Conservation (phyloP, 2,888 invertebrate species). For the Dorcus parallelipipedus region DNA sequence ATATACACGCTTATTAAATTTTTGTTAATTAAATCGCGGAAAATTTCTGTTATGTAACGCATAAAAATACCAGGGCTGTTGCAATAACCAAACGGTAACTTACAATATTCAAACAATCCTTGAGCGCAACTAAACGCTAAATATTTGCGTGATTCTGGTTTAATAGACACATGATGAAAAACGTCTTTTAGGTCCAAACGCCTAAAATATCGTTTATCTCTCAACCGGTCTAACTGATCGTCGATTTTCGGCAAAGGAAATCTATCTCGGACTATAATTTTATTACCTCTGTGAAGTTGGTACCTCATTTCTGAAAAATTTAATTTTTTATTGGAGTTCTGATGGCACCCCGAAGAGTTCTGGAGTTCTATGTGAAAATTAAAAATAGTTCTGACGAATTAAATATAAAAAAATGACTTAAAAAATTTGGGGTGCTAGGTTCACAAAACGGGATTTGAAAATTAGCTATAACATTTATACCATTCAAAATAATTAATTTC, state of each 20-base stretch:
- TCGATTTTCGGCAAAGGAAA: conserved; percentile 28
- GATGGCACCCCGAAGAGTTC: no score
- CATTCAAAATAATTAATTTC: no score
- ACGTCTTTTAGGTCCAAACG: conserved; percentile 35
- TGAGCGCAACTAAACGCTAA: conserved; percentile 33
- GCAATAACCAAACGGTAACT: conserved; percentile 29
- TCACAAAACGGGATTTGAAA: no score
- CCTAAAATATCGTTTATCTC: conserved; percentile 33
- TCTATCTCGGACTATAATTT: conserved; percentile 26
- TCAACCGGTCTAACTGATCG: conserved; percentile 9
- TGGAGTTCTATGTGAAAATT: no score
- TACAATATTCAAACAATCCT: conserved; percentile 29
- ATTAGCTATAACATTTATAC: no score
- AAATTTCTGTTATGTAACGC: conserved; percentile 24
- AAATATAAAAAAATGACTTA: no score
- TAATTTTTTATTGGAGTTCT: no score
- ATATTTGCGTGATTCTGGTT: conserved; percentile 27
- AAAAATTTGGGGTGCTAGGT: no score
- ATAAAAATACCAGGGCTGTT: conserved; percentile 29
- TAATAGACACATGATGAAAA: conserved; percentile 36
- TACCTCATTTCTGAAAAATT: no score
- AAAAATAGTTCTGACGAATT: no score
- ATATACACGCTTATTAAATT: conserved; percentile 23
- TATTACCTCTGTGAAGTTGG: neutral
- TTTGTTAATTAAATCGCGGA: conserved; percentile 17